A percentile compares a stretch with the other conserved stretches of the same genome.
Conservation (phyloP, 2,797 vertebrate genomes). For the Falco berigora region DNA sequence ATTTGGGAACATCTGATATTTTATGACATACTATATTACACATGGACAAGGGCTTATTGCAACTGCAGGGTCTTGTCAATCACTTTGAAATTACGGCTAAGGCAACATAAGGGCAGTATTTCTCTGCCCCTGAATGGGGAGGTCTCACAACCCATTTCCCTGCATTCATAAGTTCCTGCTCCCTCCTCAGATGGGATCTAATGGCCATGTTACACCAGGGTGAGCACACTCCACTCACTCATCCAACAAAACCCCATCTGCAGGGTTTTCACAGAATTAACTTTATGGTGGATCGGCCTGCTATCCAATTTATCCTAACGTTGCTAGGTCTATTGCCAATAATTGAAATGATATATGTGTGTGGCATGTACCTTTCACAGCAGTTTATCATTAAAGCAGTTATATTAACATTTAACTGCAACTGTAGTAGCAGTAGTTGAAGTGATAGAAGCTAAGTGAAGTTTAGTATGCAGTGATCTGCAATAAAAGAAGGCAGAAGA, state of each 20-base stretch:
- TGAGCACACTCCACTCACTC: not conserved
- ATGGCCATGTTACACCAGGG: not conserved
- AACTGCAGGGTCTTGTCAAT: not conserved
- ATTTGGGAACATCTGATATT: not conserved
- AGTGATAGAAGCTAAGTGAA: not conserved
- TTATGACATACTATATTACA: not conserved
- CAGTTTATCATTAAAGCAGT: not conserved
- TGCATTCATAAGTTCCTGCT: fast-evolving
- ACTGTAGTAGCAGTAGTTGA: not conserved
- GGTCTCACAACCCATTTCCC: not conserved
- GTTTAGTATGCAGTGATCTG: not conserved
- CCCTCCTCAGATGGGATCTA: too few relatives aligned
- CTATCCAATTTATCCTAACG: not conserved
- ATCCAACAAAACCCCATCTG: fast-evolving
- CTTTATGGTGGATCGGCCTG: not conserved
- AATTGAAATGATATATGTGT: not conserved
- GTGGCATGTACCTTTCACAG: not conserved
- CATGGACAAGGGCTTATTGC: not conserved
- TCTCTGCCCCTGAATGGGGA: not conserved
- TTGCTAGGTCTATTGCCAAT: not conserved
- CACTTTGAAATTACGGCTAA: not conserved
- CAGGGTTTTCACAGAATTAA: not conserved
- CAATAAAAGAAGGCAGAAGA: not conserved
- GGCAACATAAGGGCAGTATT: not conserved
- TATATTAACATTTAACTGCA: not conserved